Evolutionary conservation across 1,140 invertebrate species (phyloP).

Genomic region (Temnothorax curvispinosus): DNA sequence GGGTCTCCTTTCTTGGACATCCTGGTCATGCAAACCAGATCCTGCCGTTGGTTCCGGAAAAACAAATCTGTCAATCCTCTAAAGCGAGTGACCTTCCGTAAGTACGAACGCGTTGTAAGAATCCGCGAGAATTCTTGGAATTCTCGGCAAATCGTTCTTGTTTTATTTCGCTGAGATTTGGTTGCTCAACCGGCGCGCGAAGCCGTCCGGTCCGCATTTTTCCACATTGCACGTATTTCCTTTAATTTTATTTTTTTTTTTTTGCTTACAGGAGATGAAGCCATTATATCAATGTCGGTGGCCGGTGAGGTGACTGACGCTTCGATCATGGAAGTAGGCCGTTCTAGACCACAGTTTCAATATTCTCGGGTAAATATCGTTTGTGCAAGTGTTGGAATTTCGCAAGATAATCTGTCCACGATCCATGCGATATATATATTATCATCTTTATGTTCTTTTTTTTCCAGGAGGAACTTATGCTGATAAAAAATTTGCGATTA

Average conservation of each 20-base stretch:
- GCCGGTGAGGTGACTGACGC: conserved; percentile 84
- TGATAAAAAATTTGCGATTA: conserved; percentile 87
- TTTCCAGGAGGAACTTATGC: conserved; percentile 87
- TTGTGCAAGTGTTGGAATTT: background rate
- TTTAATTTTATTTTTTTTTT: conserved; percentile 1
- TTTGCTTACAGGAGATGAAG: conserved; percentile 81
- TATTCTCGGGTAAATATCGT: conserved; percentile 81
- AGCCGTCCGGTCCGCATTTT: background rate
- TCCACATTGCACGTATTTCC: background rate
- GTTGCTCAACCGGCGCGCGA: background rate
- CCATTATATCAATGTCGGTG: conserved; percentile 84
- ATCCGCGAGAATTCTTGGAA: background rate
- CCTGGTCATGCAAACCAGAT: conserved; percentile 75
- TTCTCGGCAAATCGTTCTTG: background rate
- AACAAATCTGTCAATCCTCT: conserved; percentile 69
- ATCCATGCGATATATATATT: background rate
- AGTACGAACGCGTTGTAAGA: conserved; percentile 64
- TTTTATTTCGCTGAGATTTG: background rate
- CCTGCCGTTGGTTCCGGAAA: conserved; percentile 78
- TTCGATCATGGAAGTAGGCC: conserved; percentile 84
- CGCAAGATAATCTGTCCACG: background rate
- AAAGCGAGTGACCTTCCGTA: conserved; percentile 77
- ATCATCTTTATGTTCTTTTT: background rate
- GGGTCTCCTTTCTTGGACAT: conserved; percentile 81
- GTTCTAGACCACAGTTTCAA: conserved; percentile 83